Evolutionary conservation across 2,888 invertebrate species (phyloP).

Genomic region (Aspidapion aeneum): DNA sequence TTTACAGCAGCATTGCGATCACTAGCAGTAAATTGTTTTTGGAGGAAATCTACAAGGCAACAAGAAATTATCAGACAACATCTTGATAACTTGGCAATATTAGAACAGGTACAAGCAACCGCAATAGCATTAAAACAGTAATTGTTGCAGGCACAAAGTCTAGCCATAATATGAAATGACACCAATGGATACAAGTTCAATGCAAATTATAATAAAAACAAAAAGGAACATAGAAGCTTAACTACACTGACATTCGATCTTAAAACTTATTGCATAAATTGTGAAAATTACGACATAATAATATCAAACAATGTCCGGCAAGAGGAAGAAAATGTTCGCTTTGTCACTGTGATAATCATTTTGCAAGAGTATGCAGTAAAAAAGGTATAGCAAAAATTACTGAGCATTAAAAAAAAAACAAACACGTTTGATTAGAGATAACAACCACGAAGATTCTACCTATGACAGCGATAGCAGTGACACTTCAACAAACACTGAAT

Average conservation of each 20-base stretch:
- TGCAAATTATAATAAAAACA: not conserved
- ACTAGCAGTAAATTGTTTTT: conserved; percentile 19
- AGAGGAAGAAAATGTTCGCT: not conserved
- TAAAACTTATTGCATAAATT: not conserved
- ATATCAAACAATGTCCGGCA: not conserved
- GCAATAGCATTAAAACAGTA: conserved; percentile 14
- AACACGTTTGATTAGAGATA: not conserved
- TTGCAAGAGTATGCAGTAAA: not conserved
- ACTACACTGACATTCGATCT: not conserved
- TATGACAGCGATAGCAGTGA: not conserved
- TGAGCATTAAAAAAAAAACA: not conserved
- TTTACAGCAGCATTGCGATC: conserved; percentile 18
- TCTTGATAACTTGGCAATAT: conserved; percentile 10
- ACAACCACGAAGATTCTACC: not conserved
- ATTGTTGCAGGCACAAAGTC: conserved; percentile 11
- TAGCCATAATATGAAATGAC: not conserved
- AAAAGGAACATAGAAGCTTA: not conserved
- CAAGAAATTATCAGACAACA: conserved; percentile 18
- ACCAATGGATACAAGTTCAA: not conserved
- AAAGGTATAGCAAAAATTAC: not conserved
- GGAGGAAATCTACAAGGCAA: conserved; percentile 18
- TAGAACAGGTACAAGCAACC: conserved; percentile 14
- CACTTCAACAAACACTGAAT: not conserved
- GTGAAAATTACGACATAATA: not conserved
- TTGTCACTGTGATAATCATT: not conserved